Percentiles rank a stretch among this genome's conserved stretches.
Evolutionary conservation across 2,113 vertebrate genomes (phyloP).

Genomic region (Pelobates fuscus): DNA sequence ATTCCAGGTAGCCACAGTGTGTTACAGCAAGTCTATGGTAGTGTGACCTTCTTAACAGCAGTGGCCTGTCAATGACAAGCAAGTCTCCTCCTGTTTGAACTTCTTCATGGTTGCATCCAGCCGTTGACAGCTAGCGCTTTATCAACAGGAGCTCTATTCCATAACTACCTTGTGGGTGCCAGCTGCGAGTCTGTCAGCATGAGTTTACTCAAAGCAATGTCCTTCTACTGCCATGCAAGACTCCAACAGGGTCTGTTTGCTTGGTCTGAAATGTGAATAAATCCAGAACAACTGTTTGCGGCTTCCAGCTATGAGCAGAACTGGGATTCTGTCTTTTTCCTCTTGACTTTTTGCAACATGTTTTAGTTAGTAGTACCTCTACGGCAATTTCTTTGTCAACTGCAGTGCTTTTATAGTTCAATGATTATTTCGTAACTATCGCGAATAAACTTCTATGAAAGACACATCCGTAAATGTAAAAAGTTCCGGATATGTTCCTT

Average conservation of each 20-base stretch:
- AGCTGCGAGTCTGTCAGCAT: conserved; percentile 9
- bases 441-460: background rate
- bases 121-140: background rate
- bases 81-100: conserved; percentile 4
- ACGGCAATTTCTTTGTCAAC: conserved; percentile 15
- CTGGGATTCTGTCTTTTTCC: conserved; percentile 10
- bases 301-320: conserved; percentile 31
- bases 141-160: conserved; percentile 18
- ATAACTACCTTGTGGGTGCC: conserved; percentile 45
- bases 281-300: conserved; percentile 3
- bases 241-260: conserved; percentile 43
- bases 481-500: no score
- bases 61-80: conserved; percentile 47
- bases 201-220: conserved; percentile 35
- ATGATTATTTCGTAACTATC: background rate
- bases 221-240: conserved; percentile 37
- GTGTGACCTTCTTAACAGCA: conserved; percentile 36
- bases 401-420: conserved; percentile 8
- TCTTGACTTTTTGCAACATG: conserved; percentile 17
- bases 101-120: conserved; percentile 25
- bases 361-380: conserved; percentile 26
- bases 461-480: no score
- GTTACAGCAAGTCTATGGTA: conserved; percentile 7
- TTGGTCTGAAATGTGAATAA: conserved; percentile 28
- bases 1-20: conserved; percentile 20